phyloP scores from a whole-genome alignment of 2,888 invertebrate genomes.

The Agriopis leucophaearia region DNA sequence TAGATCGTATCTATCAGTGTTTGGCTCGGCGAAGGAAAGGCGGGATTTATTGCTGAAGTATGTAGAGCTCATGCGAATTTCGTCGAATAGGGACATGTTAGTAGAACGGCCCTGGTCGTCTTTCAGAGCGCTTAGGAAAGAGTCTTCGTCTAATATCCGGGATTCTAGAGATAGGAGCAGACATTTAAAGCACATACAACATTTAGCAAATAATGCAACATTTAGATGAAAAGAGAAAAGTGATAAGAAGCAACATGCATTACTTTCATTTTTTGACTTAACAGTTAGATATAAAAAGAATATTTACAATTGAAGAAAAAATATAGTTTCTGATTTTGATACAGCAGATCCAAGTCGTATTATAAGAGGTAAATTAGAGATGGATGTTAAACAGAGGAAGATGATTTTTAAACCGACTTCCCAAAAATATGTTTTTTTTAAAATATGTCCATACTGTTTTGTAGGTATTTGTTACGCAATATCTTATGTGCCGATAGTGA shows the following conservation, averaged over 20 bases:
- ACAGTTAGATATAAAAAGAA: neutral
- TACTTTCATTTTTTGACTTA: neutral
- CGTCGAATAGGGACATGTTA: constrained; percentile 77
- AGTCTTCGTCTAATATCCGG: constrained; percentile 75
- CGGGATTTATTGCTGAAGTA: constrained; percentile 66
- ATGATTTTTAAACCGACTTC: too few species aligned
- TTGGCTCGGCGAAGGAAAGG: constrained; percentile 53
- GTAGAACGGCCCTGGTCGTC: constrained; percentile 74
- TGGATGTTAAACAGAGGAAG: too few species aligned
- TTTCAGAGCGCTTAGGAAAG: constrained; percentile 68
- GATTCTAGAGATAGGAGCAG: constrained; percentile 62
- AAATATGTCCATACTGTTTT: too few species aligned
- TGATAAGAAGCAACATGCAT: constrained; percentile 10
- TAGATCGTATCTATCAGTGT: constrained; percentile 49
- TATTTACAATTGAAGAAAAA: neutral
- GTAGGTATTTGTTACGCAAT: too few species aligned
- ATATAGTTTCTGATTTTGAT: neutral
- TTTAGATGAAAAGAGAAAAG: neutral
- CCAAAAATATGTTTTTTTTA: too few species aligned
- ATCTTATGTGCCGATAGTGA: too few species aligned
- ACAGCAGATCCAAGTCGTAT: neutral
- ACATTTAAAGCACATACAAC: constrained; percentile 23
- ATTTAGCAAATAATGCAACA: constrained; percentile 9
- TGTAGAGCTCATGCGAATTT: constrained; percentile 69
- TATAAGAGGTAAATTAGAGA: neutral